Evolutionary conservation across 2,113 vertebrate genomes (phyloP).

Genomic region (Callaeas wilsoni): DNA sequence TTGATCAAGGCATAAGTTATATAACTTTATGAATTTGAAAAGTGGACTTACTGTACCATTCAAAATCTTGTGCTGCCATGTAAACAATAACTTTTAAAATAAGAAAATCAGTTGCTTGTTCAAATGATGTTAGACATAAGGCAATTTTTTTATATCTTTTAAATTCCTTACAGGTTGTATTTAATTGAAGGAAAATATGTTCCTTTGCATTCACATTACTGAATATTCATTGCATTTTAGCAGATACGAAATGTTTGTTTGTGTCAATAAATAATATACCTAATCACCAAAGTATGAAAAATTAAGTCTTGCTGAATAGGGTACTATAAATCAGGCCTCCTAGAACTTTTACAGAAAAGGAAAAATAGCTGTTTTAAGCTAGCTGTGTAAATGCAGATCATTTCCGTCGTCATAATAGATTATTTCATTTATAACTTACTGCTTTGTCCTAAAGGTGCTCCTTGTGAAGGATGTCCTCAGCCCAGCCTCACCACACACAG

Average conservation of each 20-base stretch:
- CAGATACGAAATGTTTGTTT: conserved; percentile 37
- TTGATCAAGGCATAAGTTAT: background rate
- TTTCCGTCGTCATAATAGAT: background rate
- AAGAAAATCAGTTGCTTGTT: background rate
- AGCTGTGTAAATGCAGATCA: conserved; percentile 1
- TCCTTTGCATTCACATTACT: conserved; percentile 40
- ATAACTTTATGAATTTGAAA: background rate
- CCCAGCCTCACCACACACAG: background rate
- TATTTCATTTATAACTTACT: conserved; percentile 11
- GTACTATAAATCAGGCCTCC: conserved; percentile 29
- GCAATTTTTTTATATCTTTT: background rate
- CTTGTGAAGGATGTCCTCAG: background rate
- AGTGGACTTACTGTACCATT: background rate
- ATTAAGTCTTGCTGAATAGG: conserved; percentile 17
- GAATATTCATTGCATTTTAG: conserved; percentile 58
- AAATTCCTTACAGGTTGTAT: conserved; percentile 27
- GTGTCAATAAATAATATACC: conserved; percentile 49
- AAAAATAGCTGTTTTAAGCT: conserved; percentile 7
- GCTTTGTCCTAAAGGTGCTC: conserved; percentile 24
- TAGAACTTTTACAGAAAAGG: conserved; percentile 5
- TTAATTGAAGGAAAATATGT: conserved; percentile 55
- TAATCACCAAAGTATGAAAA: conserved; percentile 50
- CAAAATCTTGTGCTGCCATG: background rate
- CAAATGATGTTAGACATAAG: background rate
- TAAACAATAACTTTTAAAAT: background rate